Percentiles rank a stretch among this genome's conserved stretches.
Evolutionary conservation across 2,113 vertebrate species (phyloP).

Genomic region (Notarius lentiginosus): DNA sequence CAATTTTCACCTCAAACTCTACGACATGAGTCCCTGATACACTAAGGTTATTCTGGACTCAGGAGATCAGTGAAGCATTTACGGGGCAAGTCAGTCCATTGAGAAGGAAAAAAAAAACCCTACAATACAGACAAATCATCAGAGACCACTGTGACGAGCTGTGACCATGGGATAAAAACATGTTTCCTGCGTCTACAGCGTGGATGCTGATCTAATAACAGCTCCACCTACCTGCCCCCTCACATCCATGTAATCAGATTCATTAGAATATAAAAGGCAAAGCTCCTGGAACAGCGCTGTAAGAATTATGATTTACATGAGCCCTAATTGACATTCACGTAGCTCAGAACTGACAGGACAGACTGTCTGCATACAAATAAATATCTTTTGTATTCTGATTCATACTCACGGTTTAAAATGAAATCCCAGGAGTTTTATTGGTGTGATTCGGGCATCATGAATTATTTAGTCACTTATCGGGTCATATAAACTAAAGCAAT

Average conservation of each 20-base stretch:
- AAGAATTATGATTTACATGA: constrained; percentile 10
- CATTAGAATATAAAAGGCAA: constrained; percentile 27
- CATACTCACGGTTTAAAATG: not conserved
- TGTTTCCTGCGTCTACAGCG: not conserved
- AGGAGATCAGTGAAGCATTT: not conserved
- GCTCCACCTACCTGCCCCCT: not conserved
- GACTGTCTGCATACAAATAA: not conserved
- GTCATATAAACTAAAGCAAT: not conserved
- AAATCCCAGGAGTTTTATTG: not conserved
- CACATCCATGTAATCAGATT: constrained; percentile 36
- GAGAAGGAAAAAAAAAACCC: not conserved
- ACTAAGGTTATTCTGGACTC: not conserved
- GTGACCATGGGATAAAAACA: not conserved
- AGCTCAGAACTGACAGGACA: not conserved
- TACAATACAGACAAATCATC: not conserved
- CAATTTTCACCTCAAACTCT: not conserved
- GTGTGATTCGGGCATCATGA: not conserved
- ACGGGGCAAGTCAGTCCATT: not conserved
- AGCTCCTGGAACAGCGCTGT: constrained; percentile 16
- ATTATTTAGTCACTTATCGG: not conserved
- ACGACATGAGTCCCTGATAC: not conserved
- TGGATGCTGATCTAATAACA: constrained; percentile 27
- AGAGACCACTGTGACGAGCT: not conserved
- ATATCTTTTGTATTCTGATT: not conserved
- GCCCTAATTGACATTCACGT: not conserved